Percentiles rank a stretch among this genome's conserved stretches.
phyloP scores from a whole-genome alignment of 1,140 invertebrate genomes.

The Probaryconus sp. region DNA sequence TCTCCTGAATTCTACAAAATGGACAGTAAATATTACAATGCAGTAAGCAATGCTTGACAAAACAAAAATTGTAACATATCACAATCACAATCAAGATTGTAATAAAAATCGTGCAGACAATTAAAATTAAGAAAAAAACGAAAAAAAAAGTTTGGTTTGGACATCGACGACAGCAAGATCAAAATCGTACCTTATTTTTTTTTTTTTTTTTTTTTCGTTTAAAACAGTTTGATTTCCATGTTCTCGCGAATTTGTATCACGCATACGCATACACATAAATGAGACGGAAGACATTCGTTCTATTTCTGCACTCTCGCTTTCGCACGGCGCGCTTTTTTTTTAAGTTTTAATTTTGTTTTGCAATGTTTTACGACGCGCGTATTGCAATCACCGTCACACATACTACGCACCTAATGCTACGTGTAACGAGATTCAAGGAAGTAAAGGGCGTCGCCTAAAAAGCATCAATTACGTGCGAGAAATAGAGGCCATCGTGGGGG shows the following conservation, averaged over 20 bases:
- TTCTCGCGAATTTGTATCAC: conserved; percentile 26
- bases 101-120: not conserved
- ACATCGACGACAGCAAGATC: conserved; percentile 31
- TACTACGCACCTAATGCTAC: conserved; percentile 49
- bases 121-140: not conserved
- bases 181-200: conserved; percentile 17
- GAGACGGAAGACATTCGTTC: conserved; percentile 54
- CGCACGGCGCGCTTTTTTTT: conserved; percentile 21
- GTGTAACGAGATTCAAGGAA: conserved; percentile 56
- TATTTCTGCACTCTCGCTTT: conserved; percentile 31
- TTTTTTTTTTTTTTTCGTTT: conserved; percentile 19
- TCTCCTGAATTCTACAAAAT: too few relatives aligned
- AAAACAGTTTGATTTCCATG: conserved; percentile 17
- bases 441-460: conserved; percentile 49
- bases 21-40: too few relatives aligned
- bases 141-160: conserved; percentile 2
- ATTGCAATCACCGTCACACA: conserved; percentile 40
- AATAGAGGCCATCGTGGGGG: conserved; percentile 22
- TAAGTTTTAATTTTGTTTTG: conserved; percentile 13
- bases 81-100: too few relatives aligned
- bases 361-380: conserved; percentile 16
- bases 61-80: too few relatives aligned
- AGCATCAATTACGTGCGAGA: conserved; percentile 54
- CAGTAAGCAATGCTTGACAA: too few relatives aligned
- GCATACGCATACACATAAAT: conserved; percentile 44